Evolutionary conservation across 1,140 invertebrate species (phyloP), one percentile per base, ranked within the genome.

Genomic region (Rhagoletis pomonella): DNA sequence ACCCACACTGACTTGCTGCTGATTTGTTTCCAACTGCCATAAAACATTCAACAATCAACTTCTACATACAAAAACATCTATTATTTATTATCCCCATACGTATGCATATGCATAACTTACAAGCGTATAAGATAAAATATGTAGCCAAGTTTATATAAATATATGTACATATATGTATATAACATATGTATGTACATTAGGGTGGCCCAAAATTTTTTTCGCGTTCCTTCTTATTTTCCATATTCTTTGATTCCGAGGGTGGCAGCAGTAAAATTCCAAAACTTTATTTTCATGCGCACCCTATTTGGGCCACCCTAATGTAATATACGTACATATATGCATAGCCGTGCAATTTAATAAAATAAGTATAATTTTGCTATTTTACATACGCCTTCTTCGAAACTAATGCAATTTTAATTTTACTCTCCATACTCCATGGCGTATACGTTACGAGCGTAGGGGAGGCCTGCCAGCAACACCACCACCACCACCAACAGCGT

Each of bases 341-440:
- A 64, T 67, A 67, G 5, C 4, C 19, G 17, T 67, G 29, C 50
- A 81, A 81, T 55, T 19, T 55, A 81, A 55, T 81, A 81, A 81
- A 55, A 55, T 81, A 77, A 77, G 44, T 17, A 77, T 77, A 47
- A 77, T 50, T 77, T 77, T 44, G 47, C 69, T 50, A 77, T 77
- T 77, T 47, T 77, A 77, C 69, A 17, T 44, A 29, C n/a, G 69
- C 44, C 44, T 29, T 77, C 4, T 44, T 47, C 17, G 19, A 86
- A 65, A 7, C 85, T 86, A 86, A 86, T 86, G 58, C 50, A 86
- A 86, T 86, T 86, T 86, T 86, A 62, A 85, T 86, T 39, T 60
- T 62, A 86, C 42, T 42, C 29, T 17, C 6, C 47, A 50, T 58
- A 81, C 73, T 10, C 73, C 73, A 81, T 81, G 73, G 2, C 73